Evolutionary conservation across 2,113 vertebrate genomes (phyloP), one percentile per base, ranked within the genome.

Genomic region (Diadophis punctatus): DNA sequence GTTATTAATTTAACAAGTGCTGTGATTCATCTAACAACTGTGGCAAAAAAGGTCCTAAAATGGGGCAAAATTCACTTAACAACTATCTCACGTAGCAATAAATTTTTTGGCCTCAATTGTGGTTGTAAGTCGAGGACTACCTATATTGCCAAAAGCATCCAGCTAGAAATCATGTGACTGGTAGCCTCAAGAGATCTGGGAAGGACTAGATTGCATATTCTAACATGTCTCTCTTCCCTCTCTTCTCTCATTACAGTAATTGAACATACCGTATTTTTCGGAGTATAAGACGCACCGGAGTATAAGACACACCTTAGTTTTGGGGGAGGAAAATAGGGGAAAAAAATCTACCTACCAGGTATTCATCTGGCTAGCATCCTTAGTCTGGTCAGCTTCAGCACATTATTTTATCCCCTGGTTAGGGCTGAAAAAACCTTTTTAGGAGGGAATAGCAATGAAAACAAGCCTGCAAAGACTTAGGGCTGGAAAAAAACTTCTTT

Each of bases 201-300:
- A 80, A 80, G 34, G n/a, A 20, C 68, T 39, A 39, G 34, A 39
- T 80, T 80, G 68, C 68, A 80, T 20, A 80, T 16, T 34, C 27
- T 63, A 20, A 23, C 11, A 2, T 43, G 39, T 51, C 91, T 94
- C n/a, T 92, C n/a, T 92, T 94, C 34, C 86, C 43, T 52, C 55
- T 48, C 49, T 39, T 60, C 52, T 93, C 87, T 39, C 53, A 60
- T 93, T 92, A 91, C 80, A 91, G 84, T 92, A 43, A 53, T 48
- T 46, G 91, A 34, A 25, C 43, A 95, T 94, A 88, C n/a, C n/a
- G n/a, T n/a, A n/a, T n/a, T n/a, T n/a, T n/a, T n/a, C n/a, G n/a
- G n/a, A n/a, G n/a, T n/a, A n/a, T n/a, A n/a, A n/a, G n/a, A n/a
- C n/a, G n/a, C n/a, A n/a, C n/a, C n/a, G n/a, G n/a, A n/a, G n/a